phyloP scores from a whole-genome alignment of 2,888 invertebrate species.

The Gastracanthus pulcherrimus region DNA sequence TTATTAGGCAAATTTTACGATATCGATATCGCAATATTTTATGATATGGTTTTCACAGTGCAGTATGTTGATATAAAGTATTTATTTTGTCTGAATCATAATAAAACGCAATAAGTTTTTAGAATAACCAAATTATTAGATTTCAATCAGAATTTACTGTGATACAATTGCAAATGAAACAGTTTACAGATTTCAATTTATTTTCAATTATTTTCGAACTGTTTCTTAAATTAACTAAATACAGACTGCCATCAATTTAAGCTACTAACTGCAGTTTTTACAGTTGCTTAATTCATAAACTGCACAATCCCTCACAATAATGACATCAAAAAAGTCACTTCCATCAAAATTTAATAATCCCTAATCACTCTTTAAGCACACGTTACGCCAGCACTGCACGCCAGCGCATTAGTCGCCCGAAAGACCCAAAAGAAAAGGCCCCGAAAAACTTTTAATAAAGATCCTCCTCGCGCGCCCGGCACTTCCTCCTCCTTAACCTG shows the following conservation, averaged over 20 bases:
- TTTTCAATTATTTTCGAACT: no score
- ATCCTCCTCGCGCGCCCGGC: constrained; percentile 15
- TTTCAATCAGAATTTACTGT: no score
- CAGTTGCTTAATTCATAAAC: not conserved
- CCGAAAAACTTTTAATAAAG: constrained; percentile 47
- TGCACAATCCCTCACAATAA: not conserved
- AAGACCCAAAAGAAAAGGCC: not conserved
- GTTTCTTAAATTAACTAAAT: not conserved
- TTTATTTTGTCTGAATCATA: no score
- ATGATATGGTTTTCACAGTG: no score
- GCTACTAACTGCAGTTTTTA: not conserved
- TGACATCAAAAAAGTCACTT: not conserved
- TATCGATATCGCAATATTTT: no score
- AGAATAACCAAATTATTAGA: no score
- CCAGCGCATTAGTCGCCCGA: constrained; percentile 2
- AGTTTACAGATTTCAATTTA: no score
- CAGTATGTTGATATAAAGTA: no score
- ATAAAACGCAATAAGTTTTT: no score
- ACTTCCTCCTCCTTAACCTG: no score
- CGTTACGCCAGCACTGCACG: not conserved
- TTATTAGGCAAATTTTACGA: no score
- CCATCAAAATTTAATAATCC: constrained; percentile 27
- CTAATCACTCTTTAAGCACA: constrained; percentile 43
- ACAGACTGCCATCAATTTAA: not conserved
- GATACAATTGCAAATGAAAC: no score